Percentiles rank a stretch among this genome's conserved stretches.
phyloP scores from a whole-genome alignment of 2,113 vertebrate genomes.

The Plestiodon gilberti region DNA sequence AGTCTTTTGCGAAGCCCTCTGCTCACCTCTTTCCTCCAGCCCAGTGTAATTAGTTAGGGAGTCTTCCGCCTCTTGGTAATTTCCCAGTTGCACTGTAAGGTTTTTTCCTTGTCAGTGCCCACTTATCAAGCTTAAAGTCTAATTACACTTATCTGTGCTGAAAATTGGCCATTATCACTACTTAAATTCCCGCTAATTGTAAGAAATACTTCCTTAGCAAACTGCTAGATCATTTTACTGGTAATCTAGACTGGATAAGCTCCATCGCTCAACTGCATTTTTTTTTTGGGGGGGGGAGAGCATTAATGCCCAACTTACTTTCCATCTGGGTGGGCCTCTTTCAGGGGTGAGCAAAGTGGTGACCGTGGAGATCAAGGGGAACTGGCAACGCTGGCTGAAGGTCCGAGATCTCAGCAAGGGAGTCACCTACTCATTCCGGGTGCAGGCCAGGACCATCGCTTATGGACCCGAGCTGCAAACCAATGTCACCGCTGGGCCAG shows the following conservation, averaged over 20 bases:
- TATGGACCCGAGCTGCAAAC: slow-evolving; percentile 87
- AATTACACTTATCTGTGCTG: slow-evolving; percentile 75
- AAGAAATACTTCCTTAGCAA: slow-evolving; percentile 66
- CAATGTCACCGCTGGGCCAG: slow-evolving; percentile 90
- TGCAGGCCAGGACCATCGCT: slow-evolving; percentile 90
- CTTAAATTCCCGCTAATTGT: slow-evolving; percentile 67
- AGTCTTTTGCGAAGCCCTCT: slow-evolving; percentile 23
- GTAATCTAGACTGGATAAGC: slow-evolving; percentile 40
- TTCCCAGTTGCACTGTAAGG: slow-evolving; percentile 54
- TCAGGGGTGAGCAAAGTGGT: slow-evolving; percentile 94
- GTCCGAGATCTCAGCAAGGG: slow-evolving; percentile 91
- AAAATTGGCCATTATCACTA: slow-evolving; percentile 71
- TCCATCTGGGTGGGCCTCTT: accelerated
- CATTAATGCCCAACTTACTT: background rate
- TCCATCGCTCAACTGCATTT: background rate
- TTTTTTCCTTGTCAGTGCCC: slow-evolving; percentile 58
- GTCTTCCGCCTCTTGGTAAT: slow-evolving; percentile 56
- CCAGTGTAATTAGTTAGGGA: slow-evolving; percentile 33
- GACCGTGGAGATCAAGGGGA: slow-evolving; percentile 92
- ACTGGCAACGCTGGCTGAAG: slow-evolving; percentile 93
- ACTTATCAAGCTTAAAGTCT: slow-evolving; percentile 73
- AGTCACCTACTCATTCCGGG: slow-evolving; percentile 87
- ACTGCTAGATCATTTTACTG: slow-evolving; percentile 47
- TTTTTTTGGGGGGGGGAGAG: background rate
- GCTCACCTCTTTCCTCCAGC: slow-evolving; percentile 33